Evolutionary conservation across 1,140 invertebrate species (phyloP).

Genomic region (Drosophila erecta): DNA sequence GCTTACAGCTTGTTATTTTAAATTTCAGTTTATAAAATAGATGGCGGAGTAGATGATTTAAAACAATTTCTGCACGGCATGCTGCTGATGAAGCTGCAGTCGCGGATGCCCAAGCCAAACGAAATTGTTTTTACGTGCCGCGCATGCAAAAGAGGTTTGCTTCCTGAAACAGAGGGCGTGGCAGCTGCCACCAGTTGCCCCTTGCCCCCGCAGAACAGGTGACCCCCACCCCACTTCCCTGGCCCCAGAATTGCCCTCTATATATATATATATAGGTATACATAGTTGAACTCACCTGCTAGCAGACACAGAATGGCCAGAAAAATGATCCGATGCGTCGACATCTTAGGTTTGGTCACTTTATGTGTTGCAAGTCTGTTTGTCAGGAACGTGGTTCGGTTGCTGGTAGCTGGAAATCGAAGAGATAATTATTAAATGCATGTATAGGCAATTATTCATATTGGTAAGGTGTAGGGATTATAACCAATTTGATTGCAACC

Average conservation of each 20-base stretch:
- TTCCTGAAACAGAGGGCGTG: not conserved
- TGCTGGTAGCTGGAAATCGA: conserved; percentile 2
- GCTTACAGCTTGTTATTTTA: conserved; percentile 71
- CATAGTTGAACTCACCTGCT: conserved; percentile 49
- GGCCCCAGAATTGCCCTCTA: not conserved
- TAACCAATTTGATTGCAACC: too few species aligned
- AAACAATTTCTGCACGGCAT: conserved; percentile 54
- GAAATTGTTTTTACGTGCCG: conserved; percentile 72
- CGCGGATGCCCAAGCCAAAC: conserved; percentile 26
- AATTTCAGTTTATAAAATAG: conserved; percentile 68
- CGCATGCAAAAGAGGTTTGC: conserved; percentile 39
- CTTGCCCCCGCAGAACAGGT: not conserved
- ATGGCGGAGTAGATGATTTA: conserved; percentile 61
- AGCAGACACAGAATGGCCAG: conserved; percentile 41
- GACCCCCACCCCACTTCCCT: not conserved
- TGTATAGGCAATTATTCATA: too few species aligned
- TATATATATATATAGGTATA: too few species aligned
- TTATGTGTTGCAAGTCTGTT: not conserved
- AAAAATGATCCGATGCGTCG: conserved; percentile 48
- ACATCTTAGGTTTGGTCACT: conserved; percentile 30
- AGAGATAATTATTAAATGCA: too few species aligned
- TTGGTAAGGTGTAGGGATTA: too few species aligned
- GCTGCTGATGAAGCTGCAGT: conserved; percentile 38
- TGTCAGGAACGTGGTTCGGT: conserved; percentile 9
- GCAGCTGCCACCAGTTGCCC: conserved; percentile 14